These are phyloP conservation scores for Nibea albiflora DNA, from an alignment of 2,113 vertebrate genomes.

Conservation along the genomic window DNA sequence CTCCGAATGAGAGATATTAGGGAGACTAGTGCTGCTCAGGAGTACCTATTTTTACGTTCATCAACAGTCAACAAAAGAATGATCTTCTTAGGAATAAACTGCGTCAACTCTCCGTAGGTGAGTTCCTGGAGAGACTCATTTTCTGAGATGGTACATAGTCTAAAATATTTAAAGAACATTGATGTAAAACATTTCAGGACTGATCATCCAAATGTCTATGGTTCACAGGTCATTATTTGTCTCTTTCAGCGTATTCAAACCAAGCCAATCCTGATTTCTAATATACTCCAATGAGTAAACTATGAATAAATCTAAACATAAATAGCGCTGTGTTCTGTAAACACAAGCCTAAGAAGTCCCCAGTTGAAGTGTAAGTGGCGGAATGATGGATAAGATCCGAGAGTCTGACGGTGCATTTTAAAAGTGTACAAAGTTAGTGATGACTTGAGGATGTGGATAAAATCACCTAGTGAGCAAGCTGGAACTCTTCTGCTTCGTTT, in stretches of 20 bases:
- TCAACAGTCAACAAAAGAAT: too few species aligned
- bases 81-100: too few species aligned
- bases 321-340: background rate
- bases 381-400: conserved; percentile 9
- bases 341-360: background rate
- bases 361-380: background rate
- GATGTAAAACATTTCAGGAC: background rate
- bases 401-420: background rate
- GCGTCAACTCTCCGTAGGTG: too few species aligned
- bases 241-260: background rate
- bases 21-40: too few species aligned
- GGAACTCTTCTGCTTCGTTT: conserved; percentile 1
- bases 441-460: conserved; percentile 21
- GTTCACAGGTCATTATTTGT: background rate
- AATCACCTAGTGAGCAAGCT: background rate
- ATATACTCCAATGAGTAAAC: background rate
- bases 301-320: background rate
- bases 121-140: too few species aligned
- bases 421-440: conserved; percentile 23
- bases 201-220: background rate
- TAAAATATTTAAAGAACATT: background rate
- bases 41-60: too few species aligned
- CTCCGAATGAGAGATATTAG: too few species aligned
- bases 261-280: background rate
- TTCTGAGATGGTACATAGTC: too few species aligned